Evolutionary conservation across 2,113 vertebrate genomes (phyloP).

Genomic region (Rhinopithecus roxellana): DNA sequence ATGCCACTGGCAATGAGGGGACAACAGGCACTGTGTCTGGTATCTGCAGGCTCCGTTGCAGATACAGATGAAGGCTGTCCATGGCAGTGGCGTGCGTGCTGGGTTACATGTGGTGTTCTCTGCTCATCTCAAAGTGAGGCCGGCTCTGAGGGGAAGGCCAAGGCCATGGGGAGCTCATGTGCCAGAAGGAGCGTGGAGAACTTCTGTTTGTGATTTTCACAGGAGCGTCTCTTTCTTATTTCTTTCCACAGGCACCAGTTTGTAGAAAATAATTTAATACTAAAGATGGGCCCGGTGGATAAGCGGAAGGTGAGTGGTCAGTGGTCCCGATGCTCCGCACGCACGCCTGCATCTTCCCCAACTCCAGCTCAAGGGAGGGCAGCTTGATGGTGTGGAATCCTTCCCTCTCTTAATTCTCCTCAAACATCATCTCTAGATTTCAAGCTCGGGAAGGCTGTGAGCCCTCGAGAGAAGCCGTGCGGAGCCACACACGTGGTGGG

Average conservation of each 20-base stretch:
- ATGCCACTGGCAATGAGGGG: background rate
- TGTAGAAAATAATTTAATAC: conserved; percentile 99
- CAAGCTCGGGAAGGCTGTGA: background rate
- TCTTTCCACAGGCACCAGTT: conserved; percentile 93
- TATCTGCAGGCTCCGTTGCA: background rate
- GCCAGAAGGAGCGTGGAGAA: background rate
- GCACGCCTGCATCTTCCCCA: fast-evolving
- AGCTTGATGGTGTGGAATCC: too few species aligned
- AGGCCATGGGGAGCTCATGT: background rate
- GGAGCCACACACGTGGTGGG: background rate
- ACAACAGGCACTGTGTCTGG: background rate
- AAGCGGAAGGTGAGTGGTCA: conserved; percentile 93
- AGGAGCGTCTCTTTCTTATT: background rate
- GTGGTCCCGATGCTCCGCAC: too few species aligned
- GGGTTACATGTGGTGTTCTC: background rate
- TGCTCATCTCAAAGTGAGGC: background rate
- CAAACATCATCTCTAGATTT: background rate
- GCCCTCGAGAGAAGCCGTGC: background rate
- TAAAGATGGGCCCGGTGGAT: conserved; percentile 99
- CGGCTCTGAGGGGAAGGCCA: background rate
- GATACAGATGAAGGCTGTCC: fast-evolving
- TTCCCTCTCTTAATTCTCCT: background rate
- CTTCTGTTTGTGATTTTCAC: background rate
- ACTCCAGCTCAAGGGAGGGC: background rate
- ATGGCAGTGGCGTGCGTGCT: fast-evolving